Percentiles rank a stretch among this genome's conserved stretches.
These are phyloP conservation scores for Drosophila micromelanica DNA, from an alignment of 1,140 invertebrate species.

Conservation along the genomic window DNA sequence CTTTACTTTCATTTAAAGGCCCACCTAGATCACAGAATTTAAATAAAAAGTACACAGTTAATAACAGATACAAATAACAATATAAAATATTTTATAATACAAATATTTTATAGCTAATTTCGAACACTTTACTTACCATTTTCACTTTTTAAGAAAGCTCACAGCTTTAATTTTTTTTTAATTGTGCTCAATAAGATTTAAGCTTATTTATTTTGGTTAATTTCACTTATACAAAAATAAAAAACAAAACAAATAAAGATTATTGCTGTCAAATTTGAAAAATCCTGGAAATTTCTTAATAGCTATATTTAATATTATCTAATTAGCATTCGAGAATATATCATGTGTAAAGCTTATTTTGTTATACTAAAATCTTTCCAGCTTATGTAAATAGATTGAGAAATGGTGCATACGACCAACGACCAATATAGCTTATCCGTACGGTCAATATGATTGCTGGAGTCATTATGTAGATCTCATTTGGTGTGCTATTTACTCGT, in stretches of 20 bases:
- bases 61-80: too few relatives aligned
- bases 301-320: too few relatives aligned
- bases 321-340: too few relatives aligned
- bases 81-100: too few relatives aligned
- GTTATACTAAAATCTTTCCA: not conserved
- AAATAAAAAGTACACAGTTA: not conserved
- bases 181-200: too few relatives aligned
- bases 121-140: too few relatives aligned
- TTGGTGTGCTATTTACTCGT: slow-evolving; percentile 25
- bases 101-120: too few relatives aligned
- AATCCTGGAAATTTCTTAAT: not conserved
- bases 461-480: slow-evolving; percentile 55
- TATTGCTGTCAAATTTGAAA: not conserved
- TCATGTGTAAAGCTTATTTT: not conserved
- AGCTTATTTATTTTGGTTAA: too few relatives aligned
- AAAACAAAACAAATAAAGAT: not conserved
- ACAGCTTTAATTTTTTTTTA: too few relatives aligned
- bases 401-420: not conserved
- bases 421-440: not conserved
- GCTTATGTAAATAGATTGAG: not conserved
- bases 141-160: too few relatives aligned
- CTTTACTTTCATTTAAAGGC: not conserved
- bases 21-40: not conserved
- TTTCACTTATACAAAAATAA: not conserved
- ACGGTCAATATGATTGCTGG: not conserved